A percentile compares a stretch with the other conserved stretches of the same genome.
phyloP scores from a whole-genome alignment of 1,140 invertebrate genomes.

The Trichonephila clavata region DNA sequence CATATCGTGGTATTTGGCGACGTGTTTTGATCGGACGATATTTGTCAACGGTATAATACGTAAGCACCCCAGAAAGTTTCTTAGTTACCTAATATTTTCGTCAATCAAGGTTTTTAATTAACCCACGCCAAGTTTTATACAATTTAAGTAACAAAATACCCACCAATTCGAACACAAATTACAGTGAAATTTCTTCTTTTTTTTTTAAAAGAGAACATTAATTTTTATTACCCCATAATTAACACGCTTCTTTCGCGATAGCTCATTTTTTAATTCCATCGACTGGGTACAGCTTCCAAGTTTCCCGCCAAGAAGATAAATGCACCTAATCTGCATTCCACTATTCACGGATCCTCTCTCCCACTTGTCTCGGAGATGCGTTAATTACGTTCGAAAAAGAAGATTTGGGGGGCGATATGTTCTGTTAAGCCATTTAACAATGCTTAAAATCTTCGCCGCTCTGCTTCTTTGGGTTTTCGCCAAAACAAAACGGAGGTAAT shows the following conservation, averaged over 20 bases:
- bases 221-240: no score
- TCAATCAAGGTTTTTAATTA: no score
- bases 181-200: no score
- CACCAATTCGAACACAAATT: no score
- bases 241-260: not conserved
- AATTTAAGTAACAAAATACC: no score
- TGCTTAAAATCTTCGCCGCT: slow-evolving; percentile 30
- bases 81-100: no score
- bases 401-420: slow-evolving; percentile 29
- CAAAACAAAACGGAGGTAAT: slow-evolving; percentile 70
- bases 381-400: slow-evolving; percentile 33
- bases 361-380: slow-evolving; percentile 41
- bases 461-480: slow-evolving; percentile 42
- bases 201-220: no score
- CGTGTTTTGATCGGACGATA: no score
- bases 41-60: no score
- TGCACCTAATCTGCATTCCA: slow-evolving; percentile 16
- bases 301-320: not conserved
- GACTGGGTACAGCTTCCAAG: not conserved
- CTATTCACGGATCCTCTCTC: not conserved
- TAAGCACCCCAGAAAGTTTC: no score
- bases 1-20: no score
- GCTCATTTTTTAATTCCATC: not conserved
- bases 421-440: slow-evolving; percentile 56
- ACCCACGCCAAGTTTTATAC: no score